Conservation (phyloP, 2,888 invertebrate genomes). For the Perithous albicinctus region DNA sequence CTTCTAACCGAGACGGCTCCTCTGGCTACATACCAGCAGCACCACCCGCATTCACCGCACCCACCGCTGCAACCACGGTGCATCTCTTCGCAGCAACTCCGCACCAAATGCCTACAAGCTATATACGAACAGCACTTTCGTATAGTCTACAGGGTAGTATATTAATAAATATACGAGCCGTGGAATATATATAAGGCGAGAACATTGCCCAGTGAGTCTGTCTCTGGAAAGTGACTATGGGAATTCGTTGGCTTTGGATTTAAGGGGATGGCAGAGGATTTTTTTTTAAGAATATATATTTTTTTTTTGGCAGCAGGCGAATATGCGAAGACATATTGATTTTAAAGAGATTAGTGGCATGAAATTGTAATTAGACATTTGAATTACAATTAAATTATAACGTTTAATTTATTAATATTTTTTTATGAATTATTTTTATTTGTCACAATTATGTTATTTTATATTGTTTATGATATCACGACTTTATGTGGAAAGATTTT, state of each 20-base stretch:
- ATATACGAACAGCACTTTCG: constrained; percentile 7
- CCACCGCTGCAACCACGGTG: constrained; percentile 31
- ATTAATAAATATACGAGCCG: constrained; percentile 36
- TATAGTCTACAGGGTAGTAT: constrained; percentile 5
- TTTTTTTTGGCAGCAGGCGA: too few species aligned
- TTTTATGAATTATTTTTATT: too few species aligned
- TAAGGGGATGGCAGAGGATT: neutral
- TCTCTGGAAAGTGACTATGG: neutral
- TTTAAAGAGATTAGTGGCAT: too few species aligned
- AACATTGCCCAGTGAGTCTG: neutral
- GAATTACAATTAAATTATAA: too few species aligned
- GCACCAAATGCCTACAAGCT: constrained; percentile 7
- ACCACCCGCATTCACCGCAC: constrained; percentile 47
- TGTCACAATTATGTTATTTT: too few species aligned
- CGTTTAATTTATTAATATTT: too few species aligned
- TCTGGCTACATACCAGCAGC: constrained; percentile 45
- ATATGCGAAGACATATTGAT: too few species aligned
- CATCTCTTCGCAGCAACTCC: constrained; percentile 20
- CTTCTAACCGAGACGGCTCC: constrained; percentile 26
- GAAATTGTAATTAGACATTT: too few species aligned
- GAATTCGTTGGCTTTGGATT: neutral
- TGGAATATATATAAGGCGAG: constrained; percentile 21
- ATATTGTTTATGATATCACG: too few species aligned
- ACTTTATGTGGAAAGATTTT: too few species aligned
- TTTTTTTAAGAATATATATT: neutral